These are phyloP conservation scores for Hyposmocoma kahamanoa DNA, from an alignment of 1,140 invertebrate genomes.

Conservation along the genomic window DNA sequence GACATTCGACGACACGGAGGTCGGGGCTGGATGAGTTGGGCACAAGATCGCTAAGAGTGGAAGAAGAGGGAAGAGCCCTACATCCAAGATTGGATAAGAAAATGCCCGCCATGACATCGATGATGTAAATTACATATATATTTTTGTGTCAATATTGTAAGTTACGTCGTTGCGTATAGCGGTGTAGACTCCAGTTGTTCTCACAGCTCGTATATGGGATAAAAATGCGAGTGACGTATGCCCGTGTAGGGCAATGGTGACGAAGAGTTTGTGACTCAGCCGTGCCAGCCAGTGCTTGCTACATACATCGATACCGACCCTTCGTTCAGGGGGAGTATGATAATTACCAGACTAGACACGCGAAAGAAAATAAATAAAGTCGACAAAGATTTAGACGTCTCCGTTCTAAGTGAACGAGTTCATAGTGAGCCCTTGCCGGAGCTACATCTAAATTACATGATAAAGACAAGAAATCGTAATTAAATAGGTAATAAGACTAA, in stretches of 20 bases:
- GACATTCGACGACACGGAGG: too few species aligned
- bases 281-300: constrained; percentile 1
- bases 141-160: too few species aligned
- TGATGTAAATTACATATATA: too few species aligned
- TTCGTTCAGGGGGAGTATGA: neutral
- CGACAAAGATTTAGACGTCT: neutral
- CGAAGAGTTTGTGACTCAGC: neutral
- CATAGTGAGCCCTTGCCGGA: constrained; percentile 34
- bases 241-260: constrained; percentile 26
- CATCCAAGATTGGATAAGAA: too few species aligned
- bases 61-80: too few species aligned
- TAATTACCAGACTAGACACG: constrained; percentile 25
- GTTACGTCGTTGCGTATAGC: too few species aligned
- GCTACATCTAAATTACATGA: constrained; percentile 42
- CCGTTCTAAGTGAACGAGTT: neutral
- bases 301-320: neutral
- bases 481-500: constrained; percentile 34
- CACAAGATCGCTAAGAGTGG: too few species aligned
- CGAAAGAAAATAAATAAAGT: constrained; percentile 9
- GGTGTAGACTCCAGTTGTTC: constrained; percentile 18
- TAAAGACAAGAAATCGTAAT: constrained; percentile 33
- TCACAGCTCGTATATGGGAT: constrained; percentile 34
- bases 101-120: too few species aligned
- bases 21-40: too few species aligned
- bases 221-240: constrained; percentile 31